These are phyloP conservation scores for Desoria tigrina DNA, from an alignment of 2,888 invertebrate genomes.

Conservation along the genomic window DNA sequence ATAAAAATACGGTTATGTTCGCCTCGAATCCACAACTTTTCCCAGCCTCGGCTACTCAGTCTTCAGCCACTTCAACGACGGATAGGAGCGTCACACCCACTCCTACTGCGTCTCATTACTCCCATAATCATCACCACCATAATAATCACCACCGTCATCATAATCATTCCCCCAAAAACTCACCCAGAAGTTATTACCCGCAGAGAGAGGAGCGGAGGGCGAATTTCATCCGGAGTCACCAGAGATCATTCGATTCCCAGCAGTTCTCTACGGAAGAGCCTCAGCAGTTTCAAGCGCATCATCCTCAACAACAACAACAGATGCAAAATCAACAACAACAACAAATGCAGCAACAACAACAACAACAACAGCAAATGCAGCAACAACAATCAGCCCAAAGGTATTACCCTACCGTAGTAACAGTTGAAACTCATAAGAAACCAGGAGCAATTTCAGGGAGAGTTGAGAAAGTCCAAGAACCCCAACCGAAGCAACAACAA, in stretches of 20 bases:
- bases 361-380: constrained; percentile 11
- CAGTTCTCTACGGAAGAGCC: constrained; percentile 3
- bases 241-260: constrained; percentile 27
- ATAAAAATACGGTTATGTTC: constrained; percentile 51
- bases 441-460: constrained; percentile 3
- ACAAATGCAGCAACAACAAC: background rate
- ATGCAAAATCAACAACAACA: background rate
- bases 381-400: constrained; percentile 6
- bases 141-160: constrained; percentile 18
- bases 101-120: constrained; percentile 9
- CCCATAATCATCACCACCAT: constrained; percentile 14
- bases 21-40: constrained; percentile 51
- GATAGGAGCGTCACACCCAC: constrained; percentile 30
- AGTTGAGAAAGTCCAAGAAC: background rate
- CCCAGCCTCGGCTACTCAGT: constrained; percentile 37
- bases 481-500: constrained; percentile 32
- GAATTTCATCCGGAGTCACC: constrained; percentile 24
- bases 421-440: constrained; percentile 36
- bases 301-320: constrained; percentile 6
- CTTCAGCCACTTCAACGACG: constrained; percentile 39
- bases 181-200: constrained; percentile 29
- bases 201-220: constrained; percentile 36
- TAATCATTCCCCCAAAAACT: constrained; percentile 3
- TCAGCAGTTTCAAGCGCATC: constrained; percentile 8
- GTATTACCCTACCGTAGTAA: background rate